Percentiles rank a stretch among this genome's conserved stretches.
These are phyloP conservation scores for Hystrix brachyura DNA, from an alignment of 2,113 vertebrate species.

Conservation along the genomic window DNA sequence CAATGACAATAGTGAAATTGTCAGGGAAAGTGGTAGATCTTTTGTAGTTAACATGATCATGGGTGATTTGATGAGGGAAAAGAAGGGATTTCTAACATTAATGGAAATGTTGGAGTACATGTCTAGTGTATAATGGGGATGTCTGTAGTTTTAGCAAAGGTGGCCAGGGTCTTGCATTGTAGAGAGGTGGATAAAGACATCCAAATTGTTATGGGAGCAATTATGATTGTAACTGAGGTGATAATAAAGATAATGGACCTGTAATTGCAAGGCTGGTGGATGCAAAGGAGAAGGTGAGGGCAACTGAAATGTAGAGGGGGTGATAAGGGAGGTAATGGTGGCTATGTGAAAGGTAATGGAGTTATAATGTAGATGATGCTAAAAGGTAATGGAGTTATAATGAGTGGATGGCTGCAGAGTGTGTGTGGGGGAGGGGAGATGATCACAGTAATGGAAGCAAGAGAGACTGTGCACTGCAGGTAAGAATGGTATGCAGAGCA, in stretches of 20 bases:
- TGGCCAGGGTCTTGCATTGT: slow-evolving; percentile 55
- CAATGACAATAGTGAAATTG: not conserved
- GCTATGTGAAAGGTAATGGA: slow-evolving; percentile 85
- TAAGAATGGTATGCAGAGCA: slow-evolving; percentile 70
- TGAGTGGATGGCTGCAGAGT: slow-evolving; percentile 78
- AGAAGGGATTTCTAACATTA: not conserved
- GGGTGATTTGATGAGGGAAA: slow-evolving; percentile 18
- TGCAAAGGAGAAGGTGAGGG: slow-evolving; percentile 86
- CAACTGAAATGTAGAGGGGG: slow-evolving; percentile 84
- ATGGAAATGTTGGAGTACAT: not conserved
- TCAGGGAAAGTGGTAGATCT: not conserved
- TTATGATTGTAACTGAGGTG: slow-evolving; percentile 86
- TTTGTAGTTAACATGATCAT: not conserved
- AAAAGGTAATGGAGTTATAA: slow-evolving; percentile 88
- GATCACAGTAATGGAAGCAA: slow-evolving; percentile 81
- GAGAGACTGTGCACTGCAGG: slow-evolving; percentile 52
- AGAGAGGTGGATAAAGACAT: slow-evolving; percentile 80
- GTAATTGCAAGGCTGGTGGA: slow-evolving; percentile 88
- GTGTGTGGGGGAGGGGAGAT: slow-evolving; percentile 55
- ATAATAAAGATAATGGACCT: slow-evolving; percentile 89
- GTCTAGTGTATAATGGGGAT: not conserved
- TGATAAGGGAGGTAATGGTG: slow-evolving; percentile 85
- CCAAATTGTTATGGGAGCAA: slow-evolving; percentile 86
- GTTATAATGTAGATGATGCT: slow-evolving; percentile 76
- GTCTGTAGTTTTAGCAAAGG: slow-evolving; percentile 61